Evolutionary conservation across 2,113 vertebrate genomes (phyloP).

Genomic region (Hypocryptadius cinnamomeus): DNA sequence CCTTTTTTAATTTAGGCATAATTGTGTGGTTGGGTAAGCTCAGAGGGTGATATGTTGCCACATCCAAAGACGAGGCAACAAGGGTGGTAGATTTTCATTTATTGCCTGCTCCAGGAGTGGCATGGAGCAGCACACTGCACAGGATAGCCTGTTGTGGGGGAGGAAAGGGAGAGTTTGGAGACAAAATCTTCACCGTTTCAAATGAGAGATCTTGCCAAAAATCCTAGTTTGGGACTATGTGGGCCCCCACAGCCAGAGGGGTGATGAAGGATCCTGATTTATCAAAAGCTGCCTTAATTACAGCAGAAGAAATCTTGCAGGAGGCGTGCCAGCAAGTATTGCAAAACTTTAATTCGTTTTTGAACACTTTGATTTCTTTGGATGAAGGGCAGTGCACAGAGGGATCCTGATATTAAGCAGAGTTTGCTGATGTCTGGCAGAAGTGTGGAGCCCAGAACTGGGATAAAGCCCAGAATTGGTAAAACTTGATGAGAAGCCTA

Average conservation of each 20-base stretch:
- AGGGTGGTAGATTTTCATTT: slow-evolving; percentile 6
- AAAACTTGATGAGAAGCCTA: not conserved
- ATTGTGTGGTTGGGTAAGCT: slow-evolving; percentile 10
- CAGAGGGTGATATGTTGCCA: slow-evolving; percentile 41
- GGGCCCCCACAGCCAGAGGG: not conserved
- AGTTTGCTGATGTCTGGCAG: not conserved
- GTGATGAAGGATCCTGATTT: not conserved
- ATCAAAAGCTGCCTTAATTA: not conserved
- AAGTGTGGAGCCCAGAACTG: not conserved
- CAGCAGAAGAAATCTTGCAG: not conserved
- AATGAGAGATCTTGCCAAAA: not conserved
- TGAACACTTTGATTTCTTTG: not conserved
- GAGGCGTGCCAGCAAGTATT: not conserved
- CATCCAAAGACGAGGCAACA: slow-evolving; percentile 47
- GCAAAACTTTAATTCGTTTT: not conserved
- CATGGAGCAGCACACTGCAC: not conserved
- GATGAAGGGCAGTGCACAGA: not conserved
- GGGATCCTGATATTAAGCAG: not conserved
- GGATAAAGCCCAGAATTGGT: not conserved
- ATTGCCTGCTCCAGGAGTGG: not conserved
- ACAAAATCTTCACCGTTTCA: not conserved
- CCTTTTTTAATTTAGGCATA: slow-evolving; percentile 32
- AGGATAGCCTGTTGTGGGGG: not conserved
- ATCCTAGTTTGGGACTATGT: not conserved
- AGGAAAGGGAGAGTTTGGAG: not conserved